phyloP scores from a whole-genome alignment of 2,888 invertebrate species.

The Agriopis aurantiaria region DNA sequence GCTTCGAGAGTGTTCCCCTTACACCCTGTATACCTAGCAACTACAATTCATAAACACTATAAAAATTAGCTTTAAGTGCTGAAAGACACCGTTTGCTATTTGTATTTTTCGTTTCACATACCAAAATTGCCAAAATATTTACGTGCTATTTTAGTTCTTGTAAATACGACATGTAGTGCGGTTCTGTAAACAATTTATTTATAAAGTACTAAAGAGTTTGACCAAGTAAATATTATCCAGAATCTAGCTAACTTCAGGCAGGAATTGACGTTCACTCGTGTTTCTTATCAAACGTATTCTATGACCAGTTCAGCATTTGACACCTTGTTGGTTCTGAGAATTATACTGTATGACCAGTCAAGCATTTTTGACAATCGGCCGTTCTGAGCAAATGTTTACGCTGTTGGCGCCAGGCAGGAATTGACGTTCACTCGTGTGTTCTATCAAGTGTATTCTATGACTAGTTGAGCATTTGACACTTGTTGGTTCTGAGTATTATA shows the following conservation, averaged over 20 bases:
- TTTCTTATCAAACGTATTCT: too few relatives aligned
- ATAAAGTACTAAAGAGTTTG: slow-evolving; percentile 9
- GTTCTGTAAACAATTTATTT: slow-evolving; percentile 23
- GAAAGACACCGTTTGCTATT: background rate
- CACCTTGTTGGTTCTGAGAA: too few relatives aligned
- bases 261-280: background rate
- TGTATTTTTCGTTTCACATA: background rate
- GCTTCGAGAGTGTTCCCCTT: too few relatives aligned
- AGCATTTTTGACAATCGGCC: too few relatives aligned
- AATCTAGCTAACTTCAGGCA: background rate
- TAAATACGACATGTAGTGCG: slow-evolving; percentile 12
- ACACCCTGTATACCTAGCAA: too few relatives aligned
- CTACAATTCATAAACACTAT: background rate
- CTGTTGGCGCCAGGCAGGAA: background rate
- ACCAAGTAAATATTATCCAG: slow-evolving; percentile 2
- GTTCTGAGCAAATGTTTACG: too few relatives aligned
- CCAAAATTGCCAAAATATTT: slow-evolving; percentile 22
- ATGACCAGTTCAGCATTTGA: too few relatives aligned
- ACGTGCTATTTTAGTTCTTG: slow-evolving; percentile 4
- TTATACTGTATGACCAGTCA: too few relatives aligned
- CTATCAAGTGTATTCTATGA: too few relatives aligned
- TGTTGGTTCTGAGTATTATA: too few relatives aligned
- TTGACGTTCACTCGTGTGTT: background rate
- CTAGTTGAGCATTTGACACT: too few relatives aligned
- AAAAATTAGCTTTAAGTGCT: background rate